phyloP scores from a whole-genome alignment of 2,113 vertebrate species.

The Eclectus roratus region DNA sequence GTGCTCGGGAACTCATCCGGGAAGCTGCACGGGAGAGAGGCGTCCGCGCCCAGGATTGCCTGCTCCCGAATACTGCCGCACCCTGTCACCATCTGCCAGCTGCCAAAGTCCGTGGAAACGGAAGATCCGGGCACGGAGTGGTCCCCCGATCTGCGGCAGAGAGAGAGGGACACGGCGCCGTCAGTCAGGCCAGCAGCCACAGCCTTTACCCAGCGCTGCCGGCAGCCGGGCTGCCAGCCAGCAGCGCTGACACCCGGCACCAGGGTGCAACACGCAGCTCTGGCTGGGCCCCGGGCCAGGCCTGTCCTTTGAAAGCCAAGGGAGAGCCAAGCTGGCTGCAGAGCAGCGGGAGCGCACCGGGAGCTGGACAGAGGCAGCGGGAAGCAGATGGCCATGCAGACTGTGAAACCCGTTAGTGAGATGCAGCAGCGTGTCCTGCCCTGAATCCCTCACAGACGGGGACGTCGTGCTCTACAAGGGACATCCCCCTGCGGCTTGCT shows the following conservation, averaged over 20 bases:
- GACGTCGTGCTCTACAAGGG: not conserved
- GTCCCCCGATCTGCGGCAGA: slow-evolving; percentile 88
- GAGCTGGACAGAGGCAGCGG: not conserved
- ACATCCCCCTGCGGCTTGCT: not conserved
- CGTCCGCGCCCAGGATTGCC: slow-evolving; percentile 82
- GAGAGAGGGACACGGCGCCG: slow-evolving; percentile 70
- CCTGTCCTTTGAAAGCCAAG: not conserved
- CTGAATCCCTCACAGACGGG: not conserved
- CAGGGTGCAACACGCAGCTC: not conserved
- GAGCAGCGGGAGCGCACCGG: not conserved
- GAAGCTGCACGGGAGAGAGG: slow-evolving; percentile 92
- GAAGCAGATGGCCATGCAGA: slow-evolving; percentile 55
- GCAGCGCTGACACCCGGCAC: not conserved
- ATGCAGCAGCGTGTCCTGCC: not conserved
- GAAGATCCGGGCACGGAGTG: slow-evolving; percentile 91
- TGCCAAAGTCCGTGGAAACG: slow-evolving; percentile 96
- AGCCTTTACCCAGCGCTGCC: not conserved
- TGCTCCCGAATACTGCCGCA: slow-evolving; percentile 97
- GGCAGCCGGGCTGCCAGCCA: not conserved
- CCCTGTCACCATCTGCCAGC: slow-evolving; percentile 98
- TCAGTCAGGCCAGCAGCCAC: slow-evolving; percentile 65
- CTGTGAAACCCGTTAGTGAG: not conserved
- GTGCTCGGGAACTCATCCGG: slow-evolving; percentile 90
- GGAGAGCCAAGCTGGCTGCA: not conserved
- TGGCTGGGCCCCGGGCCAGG: not conserved